phyloP scores from a whole-genome alignment of 2,888 invertebrate genomes.

The Hypsopygia costalis region DNA sequence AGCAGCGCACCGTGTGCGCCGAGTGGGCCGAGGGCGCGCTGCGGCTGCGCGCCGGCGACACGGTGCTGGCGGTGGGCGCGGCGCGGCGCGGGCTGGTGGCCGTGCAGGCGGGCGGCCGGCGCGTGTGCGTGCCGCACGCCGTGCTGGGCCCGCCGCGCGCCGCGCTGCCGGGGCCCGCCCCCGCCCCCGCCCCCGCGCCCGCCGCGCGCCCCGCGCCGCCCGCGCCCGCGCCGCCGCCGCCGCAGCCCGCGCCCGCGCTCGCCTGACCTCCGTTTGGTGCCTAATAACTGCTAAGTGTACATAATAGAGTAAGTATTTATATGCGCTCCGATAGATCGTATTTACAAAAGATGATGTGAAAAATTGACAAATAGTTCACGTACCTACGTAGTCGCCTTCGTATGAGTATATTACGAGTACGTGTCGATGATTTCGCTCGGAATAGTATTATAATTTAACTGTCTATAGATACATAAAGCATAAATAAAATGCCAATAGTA shows the following conservation, averaged over 20 bases:
- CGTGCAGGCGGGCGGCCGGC: constrained; percentile 82
- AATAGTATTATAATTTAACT: too few species aligned
- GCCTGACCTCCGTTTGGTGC: constrained; percentile 20
- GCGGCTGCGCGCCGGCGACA: constrained; percentile 87
- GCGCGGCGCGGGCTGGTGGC: constrained; percentile 93
- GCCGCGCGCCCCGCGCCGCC: constrained; percentile 38
- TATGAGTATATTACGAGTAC: too few species aligned
- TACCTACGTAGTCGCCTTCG: too few species aligned
- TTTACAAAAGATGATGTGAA: too few species aligned
- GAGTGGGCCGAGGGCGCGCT: constrained; percentile 84
- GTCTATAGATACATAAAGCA: too few species aligned
- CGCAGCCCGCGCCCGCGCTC: constrained; percentile 22
- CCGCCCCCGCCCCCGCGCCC: constrained; percentile 57
- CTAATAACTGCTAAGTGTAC: constrained; percentile 35
- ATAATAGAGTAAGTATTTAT: constrained; percentile 53
- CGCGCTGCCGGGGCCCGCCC: constrained; percentile 43
- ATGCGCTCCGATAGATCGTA: constrained; percentile 9
- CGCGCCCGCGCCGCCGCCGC: constrained; percentile 14
- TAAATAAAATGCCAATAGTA: too few species aligned
- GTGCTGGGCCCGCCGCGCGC: constrained; percentile 67
- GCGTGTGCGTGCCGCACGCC: constrained; percentile 61
- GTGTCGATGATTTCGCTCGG: too few species aligned
- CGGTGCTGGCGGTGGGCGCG: constrained; percentile 93
- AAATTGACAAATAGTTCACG: too few species aligned
- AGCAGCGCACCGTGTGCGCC: constrained; percentile 94